Conservation (phyloP, 2,113 vertebrate species). For the Neolamprologus sp. region DNA sequence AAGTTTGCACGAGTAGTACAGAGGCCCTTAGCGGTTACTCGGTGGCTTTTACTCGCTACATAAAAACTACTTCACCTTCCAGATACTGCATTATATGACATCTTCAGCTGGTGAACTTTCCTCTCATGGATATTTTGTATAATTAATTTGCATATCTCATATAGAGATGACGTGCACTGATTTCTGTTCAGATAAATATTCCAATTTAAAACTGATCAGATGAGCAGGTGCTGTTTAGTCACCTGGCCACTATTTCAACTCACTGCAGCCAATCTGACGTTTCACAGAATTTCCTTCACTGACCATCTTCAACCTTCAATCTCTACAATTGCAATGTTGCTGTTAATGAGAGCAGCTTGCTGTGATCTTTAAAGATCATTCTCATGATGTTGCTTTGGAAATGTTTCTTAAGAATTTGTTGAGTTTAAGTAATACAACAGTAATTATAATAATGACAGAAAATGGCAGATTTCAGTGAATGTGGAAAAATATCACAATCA, state of each 20-base stretch:
- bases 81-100: neutral
- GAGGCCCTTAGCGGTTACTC: neutral
- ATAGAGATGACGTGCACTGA: neutral
- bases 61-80: neutral
- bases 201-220: neutral
- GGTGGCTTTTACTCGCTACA: neutral
- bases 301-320: neutral
- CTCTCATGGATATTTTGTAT: neutral
- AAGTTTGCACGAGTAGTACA: neutral
- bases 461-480: neutral
- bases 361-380: neutral
- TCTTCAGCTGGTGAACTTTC: neutral
- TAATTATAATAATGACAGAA: neutral
- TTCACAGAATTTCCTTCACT: neutral
- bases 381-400: neutral
- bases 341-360: neutral
- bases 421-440: neutral
- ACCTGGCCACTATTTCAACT: neutral
- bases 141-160: neutral
- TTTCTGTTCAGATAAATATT: neutral
- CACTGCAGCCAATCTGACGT: neutral
- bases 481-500: neutral
- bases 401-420: neutral
- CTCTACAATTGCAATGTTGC: neutral
- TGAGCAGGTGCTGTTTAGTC: neutral